Evolutionary conservation across 2,797 vertebrate species (phyloP).

Genomic region (Anas flavirostris): DNA sequence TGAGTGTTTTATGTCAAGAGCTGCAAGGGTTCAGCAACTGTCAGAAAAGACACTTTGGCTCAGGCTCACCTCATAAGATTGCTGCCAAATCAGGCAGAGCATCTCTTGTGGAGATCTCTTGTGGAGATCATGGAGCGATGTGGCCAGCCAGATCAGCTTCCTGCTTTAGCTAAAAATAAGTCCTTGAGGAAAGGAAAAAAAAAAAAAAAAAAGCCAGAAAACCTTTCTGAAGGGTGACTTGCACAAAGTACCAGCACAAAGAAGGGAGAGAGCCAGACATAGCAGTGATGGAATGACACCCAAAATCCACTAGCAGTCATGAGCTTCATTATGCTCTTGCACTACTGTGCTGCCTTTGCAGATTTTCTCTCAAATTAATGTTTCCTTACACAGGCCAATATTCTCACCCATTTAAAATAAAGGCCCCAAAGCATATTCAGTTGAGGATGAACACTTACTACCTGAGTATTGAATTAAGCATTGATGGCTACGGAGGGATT

Average conservation of each 20-base stretch:
- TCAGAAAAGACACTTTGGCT: background rate
- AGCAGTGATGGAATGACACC: background rate
- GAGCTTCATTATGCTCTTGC: background rate
- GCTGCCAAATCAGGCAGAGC: background rate
- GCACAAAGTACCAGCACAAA: background rate
- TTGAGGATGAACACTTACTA: background rate
- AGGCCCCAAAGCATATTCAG: background rate
- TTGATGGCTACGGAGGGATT: background rate
- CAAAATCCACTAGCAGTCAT: background rate
- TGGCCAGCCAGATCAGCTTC: background rate
- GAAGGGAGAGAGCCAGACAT: background rate
- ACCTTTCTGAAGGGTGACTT: background rate
- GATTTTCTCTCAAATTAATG: background rate
- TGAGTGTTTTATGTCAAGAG: background rate
- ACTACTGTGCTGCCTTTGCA: background rate
- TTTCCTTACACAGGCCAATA: background rate
- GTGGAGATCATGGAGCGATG: fast-evolving
- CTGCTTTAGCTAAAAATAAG: background rate
- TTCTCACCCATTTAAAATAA: background rate
- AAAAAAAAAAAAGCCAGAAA: fast-evolving
- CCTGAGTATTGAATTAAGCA: background rate
- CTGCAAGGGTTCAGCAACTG: background rate
- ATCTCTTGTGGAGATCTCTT: background rate
- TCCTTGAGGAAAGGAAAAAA: background rate
- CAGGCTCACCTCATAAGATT: background rate